A percentile compares a stretch with the other conserved stretches of the same genome.
These are phyloP conservation scores for Polymixis lichenea DNA, from an alignment of 2,888 invertebrate genomes.

Conservation along the genomic window DNA sequence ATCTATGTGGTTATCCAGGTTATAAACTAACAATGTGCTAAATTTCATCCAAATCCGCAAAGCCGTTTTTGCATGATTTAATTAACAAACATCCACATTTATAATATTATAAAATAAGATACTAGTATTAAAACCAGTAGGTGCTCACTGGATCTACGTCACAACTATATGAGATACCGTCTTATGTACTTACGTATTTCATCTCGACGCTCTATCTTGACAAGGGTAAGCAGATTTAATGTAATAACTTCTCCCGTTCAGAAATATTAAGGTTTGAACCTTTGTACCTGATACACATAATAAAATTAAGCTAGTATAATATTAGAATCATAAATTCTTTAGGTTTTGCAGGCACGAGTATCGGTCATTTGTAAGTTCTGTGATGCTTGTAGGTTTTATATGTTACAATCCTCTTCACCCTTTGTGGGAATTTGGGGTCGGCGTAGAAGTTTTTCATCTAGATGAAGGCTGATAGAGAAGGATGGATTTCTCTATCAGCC, in stretches of 20 bases:
- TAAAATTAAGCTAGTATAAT: not conserved
- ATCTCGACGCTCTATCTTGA: conserved; percentile 38
- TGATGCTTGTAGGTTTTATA: not conserved
- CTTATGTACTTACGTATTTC: conserved; percentile 15
- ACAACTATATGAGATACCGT: not conserved
- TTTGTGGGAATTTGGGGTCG: not conserved
- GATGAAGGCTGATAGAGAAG: too few relatives aligned
- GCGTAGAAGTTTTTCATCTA: too few relatives aligned
- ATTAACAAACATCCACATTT: too few relatives aligned
- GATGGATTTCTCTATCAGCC: not conserved
- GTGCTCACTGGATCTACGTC: not conserved
- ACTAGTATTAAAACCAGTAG: too few relatives aligned
- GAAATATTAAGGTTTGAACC: conserved; percentile 26
- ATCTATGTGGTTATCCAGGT: too few relatives aligned
- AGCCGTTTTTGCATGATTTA: too few relatives aligned
- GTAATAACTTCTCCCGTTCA: conserved; percentile 21
- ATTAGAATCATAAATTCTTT: conserved; percentile 13
- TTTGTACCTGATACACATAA: not conserved
- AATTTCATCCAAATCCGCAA: too few relatives aligned
- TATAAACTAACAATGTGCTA: too few relatives aligned
- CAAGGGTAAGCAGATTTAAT: conserved; percentile 33
- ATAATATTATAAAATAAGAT: too few relatives aligned
- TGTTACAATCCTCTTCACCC: not conserved
- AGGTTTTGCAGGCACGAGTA: not conserved
- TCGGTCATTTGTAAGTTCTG: not conserved